phyloP scores from a whole-genome alignment of 2,113 vertebrate species.

The Daphoenositta chrysoptera region DNA sequence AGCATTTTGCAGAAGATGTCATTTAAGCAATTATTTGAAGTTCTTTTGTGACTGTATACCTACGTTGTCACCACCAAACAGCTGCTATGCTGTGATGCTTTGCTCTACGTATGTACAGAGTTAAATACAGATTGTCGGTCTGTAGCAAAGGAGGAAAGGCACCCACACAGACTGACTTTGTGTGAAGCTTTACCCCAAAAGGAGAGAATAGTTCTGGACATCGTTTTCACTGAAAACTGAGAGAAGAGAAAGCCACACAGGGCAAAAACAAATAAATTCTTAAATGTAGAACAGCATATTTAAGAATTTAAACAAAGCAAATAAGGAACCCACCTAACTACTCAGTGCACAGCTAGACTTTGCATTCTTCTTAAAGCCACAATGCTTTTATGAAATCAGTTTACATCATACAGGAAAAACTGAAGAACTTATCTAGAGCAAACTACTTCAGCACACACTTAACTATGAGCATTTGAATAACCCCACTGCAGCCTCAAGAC shows the following conservation, averaged over 20 bases:
- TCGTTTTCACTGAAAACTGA: not conserved
- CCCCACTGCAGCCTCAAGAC: not conserved
- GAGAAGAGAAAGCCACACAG: not conserved
- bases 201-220: not conserved
- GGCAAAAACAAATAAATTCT: not conserved
- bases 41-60: slow-evolving; percentile 20
- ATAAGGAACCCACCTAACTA: not conserved
- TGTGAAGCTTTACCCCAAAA: not conserved
- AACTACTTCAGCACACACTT: not conserved
- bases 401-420: not conserved
- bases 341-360: not conserved
- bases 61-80: not conserved
- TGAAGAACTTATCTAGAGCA: not conserved
- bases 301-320: not conserved
- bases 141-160: not conserved
- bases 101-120: not conserved
- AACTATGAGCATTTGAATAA: not conserved
- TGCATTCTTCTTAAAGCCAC: not conserved
- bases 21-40: slow-evolving; percentile 18
- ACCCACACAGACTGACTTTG: not conserved
- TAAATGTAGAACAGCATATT: not conserved
- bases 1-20: not conserved
- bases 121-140: slow-evolving; percentile 50
- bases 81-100: slow-evolving; percentile 13
- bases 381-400: not conserved